A percentile compares a stretch with the other conserved stretches of the same genome.
These are phyloP conservation scores for Sebastes glaucus DNA, from an alignment of 2,797 vertebrate species.

Conservation along the genomic window DNA sequence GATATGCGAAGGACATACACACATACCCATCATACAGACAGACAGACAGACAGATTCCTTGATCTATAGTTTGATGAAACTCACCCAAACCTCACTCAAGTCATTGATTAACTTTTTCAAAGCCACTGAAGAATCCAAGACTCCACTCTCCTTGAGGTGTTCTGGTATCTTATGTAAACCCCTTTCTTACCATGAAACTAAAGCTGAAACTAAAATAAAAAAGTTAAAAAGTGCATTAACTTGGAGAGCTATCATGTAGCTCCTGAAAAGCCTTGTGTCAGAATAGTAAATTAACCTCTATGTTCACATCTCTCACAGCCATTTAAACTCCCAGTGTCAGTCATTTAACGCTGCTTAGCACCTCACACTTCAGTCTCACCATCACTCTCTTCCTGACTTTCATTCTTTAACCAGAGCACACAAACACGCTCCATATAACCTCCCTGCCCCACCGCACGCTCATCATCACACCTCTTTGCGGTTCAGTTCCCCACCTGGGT, in stretches of 20 bases:
- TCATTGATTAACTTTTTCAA: background rate
- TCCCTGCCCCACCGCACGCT: background rate
- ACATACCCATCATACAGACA: too few species aligned
- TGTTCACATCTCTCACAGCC: background rate
- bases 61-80: background rate
- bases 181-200: background rate
- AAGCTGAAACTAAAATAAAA: background rate
- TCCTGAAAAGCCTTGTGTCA: background rate
- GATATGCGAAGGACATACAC: too few species aligned
- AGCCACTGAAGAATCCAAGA: background rate
- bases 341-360: background rate
- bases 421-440: background rate
- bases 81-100: background rate
- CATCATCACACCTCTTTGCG: background rate
- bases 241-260: background rate
- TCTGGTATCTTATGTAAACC: background rate
- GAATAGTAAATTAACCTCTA: background rate
- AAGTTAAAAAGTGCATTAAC: background rate
- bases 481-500: background rate
- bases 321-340: background rate
- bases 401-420: background rate
- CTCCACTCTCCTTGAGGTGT: background rate
- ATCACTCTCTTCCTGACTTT: background rate
- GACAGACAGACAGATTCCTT: too few species aligned
- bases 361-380: background rate